Percentiles rank a stretch among this genome's conserved stretches.
These are phyloP conservation scores for Caerostris darwini DNA, from an alignment of 1,140 invertebrate species.

Conservation along the genomic window DNA sequence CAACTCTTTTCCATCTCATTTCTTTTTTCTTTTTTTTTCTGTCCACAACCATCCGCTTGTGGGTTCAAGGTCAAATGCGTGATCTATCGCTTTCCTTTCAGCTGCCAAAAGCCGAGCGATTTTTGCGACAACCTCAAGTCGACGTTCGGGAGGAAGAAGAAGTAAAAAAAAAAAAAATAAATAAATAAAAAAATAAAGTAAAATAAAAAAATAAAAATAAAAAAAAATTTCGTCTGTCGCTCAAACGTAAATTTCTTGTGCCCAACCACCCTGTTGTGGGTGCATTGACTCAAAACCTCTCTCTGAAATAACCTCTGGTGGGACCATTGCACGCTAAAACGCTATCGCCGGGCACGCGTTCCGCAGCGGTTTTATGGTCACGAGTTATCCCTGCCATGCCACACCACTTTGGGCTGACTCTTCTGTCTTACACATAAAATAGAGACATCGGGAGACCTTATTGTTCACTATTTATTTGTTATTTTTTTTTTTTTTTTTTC, in stretches of 20 bases:
- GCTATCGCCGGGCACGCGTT: slow-evolving; percentile 26
- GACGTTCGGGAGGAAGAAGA: background rate
- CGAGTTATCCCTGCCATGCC: background rate
- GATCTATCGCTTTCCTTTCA: slow-evolving; percentile 73
- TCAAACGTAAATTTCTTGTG: slow-evolving; percentile 51
- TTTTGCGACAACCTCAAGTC: background rate
- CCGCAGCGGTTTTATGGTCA: background rate
- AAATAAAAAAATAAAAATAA: background rate
- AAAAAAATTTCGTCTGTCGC: background rate
- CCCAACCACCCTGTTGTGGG: slow-evolving; percentile 22
- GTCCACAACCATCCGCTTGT: slow-evolving; percentile 14
- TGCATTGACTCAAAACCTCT: slow-evolving; percentile 52
- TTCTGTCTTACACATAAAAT: background rate
- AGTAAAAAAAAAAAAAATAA: background rate
- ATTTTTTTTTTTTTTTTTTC: background rate
- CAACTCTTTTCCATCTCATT: background rate
- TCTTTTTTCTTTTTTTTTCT: background rate
- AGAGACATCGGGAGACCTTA: background rate
- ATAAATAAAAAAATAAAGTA: too few relatives aligned
- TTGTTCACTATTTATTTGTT: background rate
- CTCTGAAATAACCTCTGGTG: slow-evolving; percentile 43
- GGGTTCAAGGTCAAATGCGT: slow-evolving; percentile 68
- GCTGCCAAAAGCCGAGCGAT: slow-evolving; percentile 32
- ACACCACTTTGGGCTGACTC: background rate
- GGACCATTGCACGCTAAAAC: slow-evolving; percentile 67